These are phyloP conservation scores for Salvelinus sp. DNA, from an alignment of 2,113 vertebrate species.

Conservation along the genomic window DNA sequence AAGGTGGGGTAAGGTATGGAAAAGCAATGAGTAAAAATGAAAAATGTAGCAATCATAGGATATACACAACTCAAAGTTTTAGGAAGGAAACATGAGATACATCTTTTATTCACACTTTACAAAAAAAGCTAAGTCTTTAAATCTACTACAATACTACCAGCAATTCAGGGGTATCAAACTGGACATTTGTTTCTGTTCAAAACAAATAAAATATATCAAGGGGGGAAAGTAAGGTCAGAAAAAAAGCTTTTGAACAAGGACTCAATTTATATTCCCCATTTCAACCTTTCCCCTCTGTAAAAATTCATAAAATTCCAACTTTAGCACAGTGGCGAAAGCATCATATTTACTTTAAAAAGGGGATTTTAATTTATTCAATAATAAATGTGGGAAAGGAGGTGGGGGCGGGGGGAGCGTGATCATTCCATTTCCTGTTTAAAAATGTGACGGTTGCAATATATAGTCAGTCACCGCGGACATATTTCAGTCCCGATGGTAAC, in stretches of 20 bases:
- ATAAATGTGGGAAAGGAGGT: slow-evolving; percentile 17
- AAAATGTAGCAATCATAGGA: slow-evolving; percentile 74
- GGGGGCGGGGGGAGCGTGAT: slow-evolving; percentile 45
- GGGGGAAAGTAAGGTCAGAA: slow-evolving; percentile 50
- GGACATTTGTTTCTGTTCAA: slow-evolving; percentile 85
- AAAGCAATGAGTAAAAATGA: slow-evolving; percentile 40
- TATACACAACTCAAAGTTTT: slow-evolving; percentile 88
- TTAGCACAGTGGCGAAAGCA: background rate
- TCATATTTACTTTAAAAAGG: slow-evolving; percentile 55
- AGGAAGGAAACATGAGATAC: slow-evolving; percentile 91
- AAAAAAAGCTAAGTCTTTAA: slow-evolving; percentile 79
- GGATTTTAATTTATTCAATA: slow-evolving; percentile 41
- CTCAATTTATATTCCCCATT: slow-evolving; percentile 45
- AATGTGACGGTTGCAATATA: slow-evolving; percentile 24
- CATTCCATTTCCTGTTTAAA: slow-evolving; percentile 31
- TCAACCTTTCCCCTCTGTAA: slow-evolving; percentile 59
- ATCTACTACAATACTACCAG: slow-evolving; percentile 89
- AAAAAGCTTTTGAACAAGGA: slow-evolving; percentile 41
- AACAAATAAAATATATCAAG: slow-evolving; percentile 54
- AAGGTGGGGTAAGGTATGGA: slow-evolving; percentile 6
- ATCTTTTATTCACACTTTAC: slow-evolving; percentile 98
- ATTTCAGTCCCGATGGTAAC: slow-evolving; percentile 17
- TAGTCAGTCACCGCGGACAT: slow-evolving; percentile 5
- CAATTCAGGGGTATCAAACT: slow-evolving; percentile 85
- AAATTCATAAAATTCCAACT: slow-evolving; percentile 41